These are phyloP conservation scores for Atrina japonica DNA, from an alignment of 2,888 invertebrate genomes.

Conservation along the genomic window DNA sequence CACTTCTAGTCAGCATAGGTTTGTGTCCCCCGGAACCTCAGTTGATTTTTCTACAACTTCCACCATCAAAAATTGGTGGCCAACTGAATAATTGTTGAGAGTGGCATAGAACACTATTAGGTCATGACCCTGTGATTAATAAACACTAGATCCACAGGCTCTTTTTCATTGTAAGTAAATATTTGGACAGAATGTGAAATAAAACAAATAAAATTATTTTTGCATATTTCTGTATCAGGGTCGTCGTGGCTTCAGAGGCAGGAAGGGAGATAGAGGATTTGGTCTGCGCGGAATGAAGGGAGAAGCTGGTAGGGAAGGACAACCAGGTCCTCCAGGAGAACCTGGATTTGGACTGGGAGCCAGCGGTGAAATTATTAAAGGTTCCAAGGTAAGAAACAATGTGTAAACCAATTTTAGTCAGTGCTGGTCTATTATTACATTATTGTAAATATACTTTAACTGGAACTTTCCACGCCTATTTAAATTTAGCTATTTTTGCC, in stretches of 20 bases:
- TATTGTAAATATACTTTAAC: too few species aligned
- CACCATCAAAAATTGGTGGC: too few species aligned
- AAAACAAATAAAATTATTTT: not conserved
- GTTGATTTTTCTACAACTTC: too few species aligned
- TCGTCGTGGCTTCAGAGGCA: conserved; percentile 58
- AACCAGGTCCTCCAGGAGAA: conserved; percentile 21
- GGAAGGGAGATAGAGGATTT: conserved; percentile 58
- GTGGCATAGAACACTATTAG: too few species aligned
- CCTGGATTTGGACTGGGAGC: conserved; percentile 23
- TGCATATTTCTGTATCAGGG: conserved; percentile 47
- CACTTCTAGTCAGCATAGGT: too few species aligned
- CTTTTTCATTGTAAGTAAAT: not conserved
- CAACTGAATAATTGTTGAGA: too few species aligned
- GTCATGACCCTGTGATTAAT: too few species aligned
- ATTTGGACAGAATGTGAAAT: not conserved
- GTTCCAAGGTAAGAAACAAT: conserved; percentile 28
- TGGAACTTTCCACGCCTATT: not conserved
- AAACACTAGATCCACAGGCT: not conserved
- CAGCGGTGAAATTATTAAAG: conserved; percentile 31
- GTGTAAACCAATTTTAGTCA: not conserved
- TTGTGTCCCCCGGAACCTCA: too few species aligned
- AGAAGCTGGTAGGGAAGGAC: conserved; percentile 44
- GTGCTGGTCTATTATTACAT: too few species aligned
- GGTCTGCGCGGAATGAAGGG: conserved; percentile 40
- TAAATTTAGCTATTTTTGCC: not conserved